Conservation (phyloP, 2,113 vertebrate species). For the Bubo scandiacus region DNA sequence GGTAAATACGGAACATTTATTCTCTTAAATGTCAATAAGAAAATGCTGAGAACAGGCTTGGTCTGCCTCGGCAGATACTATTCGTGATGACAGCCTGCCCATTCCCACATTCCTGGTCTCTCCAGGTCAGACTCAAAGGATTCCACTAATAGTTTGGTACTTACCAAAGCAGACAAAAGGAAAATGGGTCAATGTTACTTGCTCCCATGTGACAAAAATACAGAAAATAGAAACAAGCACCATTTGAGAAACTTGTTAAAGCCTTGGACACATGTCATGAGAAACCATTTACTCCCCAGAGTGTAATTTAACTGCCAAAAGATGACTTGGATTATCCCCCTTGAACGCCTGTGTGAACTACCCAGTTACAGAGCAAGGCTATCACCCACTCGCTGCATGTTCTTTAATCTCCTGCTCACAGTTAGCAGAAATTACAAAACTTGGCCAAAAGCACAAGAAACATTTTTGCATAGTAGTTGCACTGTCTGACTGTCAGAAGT, state of each 20-base stretch:
- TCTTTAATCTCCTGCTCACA: not conserved
- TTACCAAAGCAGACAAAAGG: constrained; percentile 28
- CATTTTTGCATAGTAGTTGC: not conserved
- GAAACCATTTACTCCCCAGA: constrained; percentile 48
- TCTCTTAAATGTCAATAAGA: not conserved
- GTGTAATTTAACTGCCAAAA: not conserved
- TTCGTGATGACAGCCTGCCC: not conserved
- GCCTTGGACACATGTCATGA: constrained; percentile 56
- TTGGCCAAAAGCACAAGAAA: not conserved
- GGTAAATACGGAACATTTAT: not conserved
- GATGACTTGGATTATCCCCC: constrained; percentile 19
- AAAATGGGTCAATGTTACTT: constrained; percentile 43
- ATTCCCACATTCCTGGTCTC: constrained; percentile 38
- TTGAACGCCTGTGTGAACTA: not conserved
- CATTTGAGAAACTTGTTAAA: constrained; percentile 60
- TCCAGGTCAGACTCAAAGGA: constrained; percentile 36
- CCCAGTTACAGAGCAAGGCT: not conserved
- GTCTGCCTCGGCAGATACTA: not conserved
- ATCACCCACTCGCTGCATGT: not conserved
- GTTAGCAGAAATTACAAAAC: constrained; percentile 10
- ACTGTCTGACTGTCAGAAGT: not conserved
- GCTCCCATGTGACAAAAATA: constrained; percentile 57
- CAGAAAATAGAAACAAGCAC: constrained; percentile 57
- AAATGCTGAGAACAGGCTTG: not conserved
- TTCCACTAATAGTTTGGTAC: constrained; percentile 59